phyloP scores from a whole-genome alignment of 2,888 invertebrate species.

The Cephus spinipes region DNA sequence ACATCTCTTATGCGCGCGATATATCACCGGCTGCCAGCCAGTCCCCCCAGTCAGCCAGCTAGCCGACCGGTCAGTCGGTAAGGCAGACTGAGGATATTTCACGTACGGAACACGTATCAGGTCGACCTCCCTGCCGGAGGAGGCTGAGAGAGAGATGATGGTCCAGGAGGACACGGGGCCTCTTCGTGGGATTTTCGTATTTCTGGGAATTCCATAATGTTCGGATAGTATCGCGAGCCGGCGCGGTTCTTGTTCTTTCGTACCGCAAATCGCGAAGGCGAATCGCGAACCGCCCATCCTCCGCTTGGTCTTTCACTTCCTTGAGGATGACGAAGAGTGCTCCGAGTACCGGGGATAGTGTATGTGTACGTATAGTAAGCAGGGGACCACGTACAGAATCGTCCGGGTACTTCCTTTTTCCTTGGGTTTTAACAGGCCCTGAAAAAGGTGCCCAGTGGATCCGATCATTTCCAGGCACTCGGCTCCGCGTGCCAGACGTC shows the following conservation, averaged over 20 bases:
- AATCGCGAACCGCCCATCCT: background rate
- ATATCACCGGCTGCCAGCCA: conserved; percentile 44
- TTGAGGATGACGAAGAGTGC: background rate
- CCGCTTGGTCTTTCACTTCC: background rate
- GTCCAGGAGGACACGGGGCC: conserved; percentile 13
- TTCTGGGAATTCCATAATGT: conserved; percentile 38
- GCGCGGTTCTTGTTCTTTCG: conserved; percentile 25
- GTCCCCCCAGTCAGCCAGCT: conserved; percentile 8
- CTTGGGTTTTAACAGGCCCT: background rate
- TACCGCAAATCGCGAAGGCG: conserved; percentile 12
- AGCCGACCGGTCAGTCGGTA: background rate
- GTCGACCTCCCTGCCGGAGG: conserved; percentile 9
- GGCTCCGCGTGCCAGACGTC: background rate
- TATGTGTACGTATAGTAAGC: background rate
- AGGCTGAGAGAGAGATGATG: background rate
- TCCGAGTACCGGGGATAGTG: background rate
- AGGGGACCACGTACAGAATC: background rate
- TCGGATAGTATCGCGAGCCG: conserved; percentile 34
- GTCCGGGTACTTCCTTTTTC: background rate
- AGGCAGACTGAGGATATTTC: conserved; percentile 19
- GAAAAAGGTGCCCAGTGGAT: background rate
- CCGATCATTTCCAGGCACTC: background rate
- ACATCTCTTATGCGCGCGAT: conserved; percentile 58
- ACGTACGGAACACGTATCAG: conserved; percentile 8
- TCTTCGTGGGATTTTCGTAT: conserved; percentile 34